Conservation (phyloP, 1,140 invertebrate genomes). For the Elysia chlorotica region DNA sequence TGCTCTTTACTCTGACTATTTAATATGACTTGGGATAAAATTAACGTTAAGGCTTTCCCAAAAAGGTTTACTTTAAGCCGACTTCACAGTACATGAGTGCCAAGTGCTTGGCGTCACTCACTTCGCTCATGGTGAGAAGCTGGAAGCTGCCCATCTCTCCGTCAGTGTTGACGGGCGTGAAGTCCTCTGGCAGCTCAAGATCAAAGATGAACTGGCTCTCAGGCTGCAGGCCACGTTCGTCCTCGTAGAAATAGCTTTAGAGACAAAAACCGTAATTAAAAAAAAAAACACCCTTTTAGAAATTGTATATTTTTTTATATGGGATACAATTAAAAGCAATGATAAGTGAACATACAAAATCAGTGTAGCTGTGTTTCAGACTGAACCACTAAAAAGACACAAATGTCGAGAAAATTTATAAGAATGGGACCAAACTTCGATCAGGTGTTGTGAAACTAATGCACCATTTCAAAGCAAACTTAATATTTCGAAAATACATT, state of each 20-base stretch:
- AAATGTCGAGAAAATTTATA: not conserved
- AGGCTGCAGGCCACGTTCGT: constrained; percentile 87
- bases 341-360: not conserved
- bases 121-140: constrained; percentile 72
- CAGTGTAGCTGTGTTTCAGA: not conserved
- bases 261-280: constrained; percentile 27
- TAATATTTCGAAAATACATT: too few species aligned
- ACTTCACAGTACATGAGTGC: too few species aligned
- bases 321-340: not conserved
- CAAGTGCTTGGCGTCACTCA: too few species aligned
- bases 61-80: too few species aligned
- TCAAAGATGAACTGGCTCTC: constrained; percentile 96
- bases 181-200: constrained; percentile 86
- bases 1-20: too few species aligned
- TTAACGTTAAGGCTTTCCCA: too few species aligned
- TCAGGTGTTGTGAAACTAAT: too few species aligned
- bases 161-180: constrained; percentile 86
- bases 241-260: constrained; percentile 86
- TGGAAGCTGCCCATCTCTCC: constrained; percentile 92
- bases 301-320: not conserved
- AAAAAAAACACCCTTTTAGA: not conserved
- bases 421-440: not conserved
- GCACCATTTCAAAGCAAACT: too few species aligned
- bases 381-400: not conserved
- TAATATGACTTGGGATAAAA: too few species aligned